Conservation (phyloP, 2,888 invertebrate genomes). For the Latrodectus hesperus region DNA sequence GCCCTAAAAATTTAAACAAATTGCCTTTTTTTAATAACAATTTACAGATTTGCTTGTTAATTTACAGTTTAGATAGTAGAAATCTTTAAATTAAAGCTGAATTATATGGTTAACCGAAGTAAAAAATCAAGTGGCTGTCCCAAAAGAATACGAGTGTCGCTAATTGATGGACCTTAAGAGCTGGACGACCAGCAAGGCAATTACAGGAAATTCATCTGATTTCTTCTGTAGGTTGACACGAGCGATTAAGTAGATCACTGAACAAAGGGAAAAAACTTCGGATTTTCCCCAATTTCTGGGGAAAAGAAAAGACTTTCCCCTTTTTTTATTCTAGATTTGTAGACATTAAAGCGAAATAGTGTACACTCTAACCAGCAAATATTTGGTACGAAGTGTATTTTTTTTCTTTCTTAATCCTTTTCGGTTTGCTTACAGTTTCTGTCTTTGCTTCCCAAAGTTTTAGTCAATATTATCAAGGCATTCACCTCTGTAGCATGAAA, state of each 20-base stretch:
- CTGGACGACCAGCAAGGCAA: not conserved
- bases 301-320: no score
- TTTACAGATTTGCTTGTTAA: no score
- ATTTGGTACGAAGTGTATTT: conserved; percentile 7
- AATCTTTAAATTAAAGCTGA: no score
- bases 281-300: no score
- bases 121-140: no score
- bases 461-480: not conserved
- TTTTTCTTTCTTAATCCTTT: not conserved
- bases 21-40: no score
- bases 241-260: not conserved
- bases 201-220: not conserved
- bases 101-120: no score
- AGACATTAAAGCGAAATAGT: not conserved
- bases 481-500: no score
- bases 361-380: conserved; percentile 20
- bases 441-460: not conserved
- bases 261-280: not conserved
- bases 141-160: not conserved
- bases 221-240: not conserved
- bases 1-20: no score
- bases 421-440: not conserved
- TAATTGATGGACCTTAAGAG: not conserved
- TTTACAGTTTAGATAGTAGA: no score
- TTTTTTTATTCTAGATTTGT: not conserved